These are phyloP conservation scores for Dufourea novaeangliae DNA, from an alignment of 1,140 invertebrate genomes.

Conservation along the genomic window DNA sequence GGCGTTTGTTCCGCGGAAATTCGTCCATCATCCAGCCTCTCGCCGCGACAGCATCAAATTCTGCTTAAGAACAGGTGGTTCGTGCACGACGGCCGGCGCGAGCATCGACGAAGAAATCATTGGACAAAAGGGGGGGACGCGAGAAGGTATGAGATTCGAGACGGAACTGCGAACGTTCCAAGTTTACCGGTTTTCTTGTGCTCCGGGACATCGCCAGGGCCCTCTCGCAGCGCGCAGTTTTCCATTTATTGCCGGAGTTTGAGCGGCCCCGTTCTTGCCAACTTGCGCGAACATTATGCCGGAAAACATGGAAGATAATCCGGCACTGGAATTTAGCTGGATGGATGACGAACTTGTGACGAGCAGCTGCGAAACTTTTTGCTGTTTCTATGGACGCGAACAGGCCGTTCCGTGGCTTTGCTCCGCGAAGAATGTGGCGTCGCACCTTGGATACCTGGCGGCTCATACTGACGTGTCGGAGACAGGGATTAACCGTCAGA, in stretches of 20 bases:
- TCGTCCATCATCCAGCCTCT: not conserved
- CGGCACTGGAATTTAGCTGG: slow-evolving; percentile 10
- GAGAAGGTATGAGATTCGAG: not conserved
- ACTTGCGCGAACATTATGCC: not conserved
- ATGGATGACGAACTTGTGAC: slow-evolving; percentile 24
- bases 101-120: not conserved
- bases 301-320: slow-evolving; percentile 10
- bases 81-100: not conserved
- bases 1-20: not conserved
- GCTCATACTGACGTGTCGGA: no score
- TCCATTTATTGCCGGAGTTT: slow-evolving; percentile 36
- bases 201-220: not conserved
- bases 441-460: not conserved
- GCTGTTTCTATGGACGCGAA: not conserved
- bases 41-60: slow-evolving; percentile 23
- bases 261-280: slow-evolving; percentile 6
- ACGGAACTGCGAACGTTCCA: not conserved
- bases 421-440: not conserved
- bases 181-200: slow-evolving; percentile 19
- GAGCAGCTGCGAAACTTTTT: slow-evolving; percentile 12
- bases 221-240: not conserved
- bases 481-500: no score
- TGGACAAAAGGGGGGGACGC: not conserved
- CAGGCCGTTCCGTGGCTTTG: not conserved
- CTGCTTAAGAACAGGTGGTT: slow-evolving; percentile 36